Percentiles rank a stretch among this genome's conserved stretches.
Evolutionary conservation across 2,888 invertebrate species (phyloP).

Genomic region (Drosophila recens): DNA sequence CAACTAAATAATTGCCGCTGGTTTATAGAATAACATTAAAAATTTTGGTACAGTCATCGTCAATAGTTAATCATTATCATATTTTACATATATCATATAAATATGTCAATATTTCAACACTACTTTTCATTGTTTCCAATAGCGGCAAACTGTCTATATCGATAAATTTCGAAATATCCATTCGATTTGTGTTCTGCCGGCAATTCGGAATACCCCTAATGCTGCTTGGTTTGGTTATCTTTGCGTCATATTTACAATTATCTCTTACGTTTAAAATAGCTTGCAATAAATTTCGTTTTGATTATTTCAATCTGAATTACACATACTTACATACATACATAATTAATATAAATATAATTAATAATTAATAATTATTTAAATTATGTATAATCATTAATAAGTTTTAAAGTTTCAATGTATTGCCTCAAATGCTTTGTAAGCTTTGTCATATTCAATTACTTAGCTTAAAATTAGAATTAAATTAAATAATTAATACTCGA

Average conservation of each 20-base stretch:
- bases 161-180: conserved; percentile 6
- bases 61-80: conserved; percentile 21
- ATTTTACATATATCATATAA: conserved; percentile 13
- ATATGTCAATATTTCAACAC: conserved; percentile 13
- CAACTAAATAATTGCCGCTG: conserved; percentile 70
- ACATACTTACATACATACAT: conserved; percentile 48
- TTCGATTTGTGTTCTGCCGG: conserved; percentile 9
- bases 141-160: conserved; percentile 7
- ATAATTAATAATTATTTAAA: conserved; percentile 21
- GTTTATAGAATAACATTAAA: conserved; percentile 57
- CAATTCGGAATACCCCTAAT: conserved; percentile 55
- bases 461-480: conserved; percentile 57
- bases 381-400: conserved; percentile 29
- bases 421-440: conserved; percentile 81
- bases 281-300: conserved; percentile 49
- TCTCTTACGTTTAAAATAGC: conserved; percentile 16
- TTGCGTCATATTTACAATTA: conserved; percentile 63
- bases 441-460: conserved; percentile 73
- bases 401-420: conserved; percentile 55
- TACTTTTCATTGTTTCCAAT: conserved; percentile 24
- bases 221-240: conserved; percentile 62
- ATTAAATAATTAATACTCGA: conserved; percentile 45
- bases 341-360: conserved; percentile 31
- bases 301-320: conserved; percentile 52
- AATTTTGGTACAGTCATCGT: conserved; percentile 77